phyloP scores from a whole-genome alignment of 2,797 vertebrate genomes.

The Manis pentadactyla region DNA sequence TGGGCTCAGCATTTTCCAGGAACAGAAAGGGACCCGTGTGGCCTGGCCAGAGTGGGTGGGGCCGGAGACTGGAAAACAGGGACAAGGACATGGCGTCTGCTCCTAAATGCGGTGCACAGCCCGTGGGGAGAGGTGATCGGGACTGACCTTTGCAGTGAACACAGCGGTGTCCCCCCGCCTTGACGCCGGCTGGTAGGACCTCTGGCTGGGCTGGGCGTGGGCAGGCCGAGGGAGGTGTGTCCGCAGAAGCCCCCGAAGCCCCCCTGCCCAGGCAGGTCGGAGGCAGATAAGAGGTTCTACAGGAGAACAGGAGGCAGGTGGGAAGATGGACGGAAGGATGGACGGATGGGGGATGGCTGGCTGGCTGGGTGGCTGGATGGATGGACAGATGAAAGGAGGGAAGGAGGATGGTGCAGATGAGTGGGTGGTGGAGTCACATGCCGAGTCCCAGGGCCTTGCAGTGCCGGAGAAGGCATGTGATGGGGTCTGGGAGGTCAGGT shows the following conservation, averaged over 20 bases:
- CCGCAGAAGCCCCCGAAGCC: not conserved
- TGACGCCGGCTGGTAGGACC: not conserved
- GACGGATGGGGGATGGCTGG: not conserved
- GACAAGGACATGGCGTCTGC: not conserved
- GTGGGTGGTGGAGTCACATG: accelerated
- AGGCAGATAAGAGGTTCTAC: too few species aligned
- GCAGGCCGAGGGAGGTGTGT: not conserved
- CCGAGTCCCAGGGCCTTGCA: not conserved
- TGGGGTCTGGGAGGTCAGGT: not conserved
- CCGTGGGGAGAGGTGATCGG: not conserved
- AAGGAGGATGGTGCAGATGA: accelerated
- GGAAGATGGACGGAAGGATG: accelerated
- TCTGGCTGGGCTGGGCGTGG: not conserved
- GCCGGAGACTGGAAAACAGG: accelerated
- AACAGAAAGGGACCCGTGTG: not conserved
- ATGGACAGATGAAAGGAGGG: accelerated
- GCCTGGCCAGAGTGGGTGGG: not conserved
- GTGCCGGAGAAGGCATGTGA: accelerated
- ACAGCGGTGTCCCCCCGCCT: accelerated
- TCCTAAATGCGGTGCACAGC: not conserved
- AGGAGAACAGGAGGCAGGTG: accelerated
- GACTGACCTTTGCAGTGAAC: not conserved
- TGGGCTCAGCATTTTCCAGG: not conserved
- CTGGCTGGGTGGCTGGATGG: not conserved
- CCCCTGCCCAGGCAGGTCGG: not conserved